Evolutionary conservation across 92 coral and sea anemone genomes (phyloP).

Genomic region (Epizoanthus rinbou): DNA sequence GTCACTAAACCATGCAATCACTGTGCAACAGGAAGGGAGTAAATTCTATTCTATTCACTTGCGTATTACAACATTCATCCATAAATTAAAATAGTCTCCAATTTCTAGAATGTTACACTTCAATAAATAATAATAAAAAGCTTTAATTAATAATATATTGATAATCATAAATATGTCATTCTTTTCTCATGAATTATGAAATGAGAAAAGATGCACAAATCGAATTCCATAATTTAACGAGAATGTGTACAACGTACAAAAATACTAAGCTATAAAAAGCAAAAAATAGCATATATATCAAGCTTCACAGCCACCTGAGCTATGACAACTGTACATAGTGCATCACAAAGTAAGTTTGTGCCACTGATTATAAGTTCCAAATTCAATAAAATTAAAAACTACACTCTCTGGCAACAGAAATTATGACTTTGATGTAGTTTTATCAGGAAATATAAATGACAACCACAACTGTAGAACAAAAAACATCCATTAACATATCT

Average conservation of each 20-base stretch:
- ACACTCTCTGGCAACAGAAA: too few species aligned
- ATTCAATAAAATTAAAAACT: too few species aligned
- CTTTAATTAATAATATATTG: background rate
- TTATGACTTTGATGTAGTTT: too few species aligned
- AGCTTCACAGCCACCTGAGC: too few species aligned
- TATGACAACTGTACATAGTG: too few species aligned
- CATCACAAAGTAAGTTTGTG: too few species aligned
- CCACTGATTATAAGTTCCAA: too few species aligned
- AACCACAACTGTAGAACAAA: background rate
- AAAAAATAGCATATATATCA: too few species aligned
- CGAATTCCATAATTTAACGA: too few species aligned
- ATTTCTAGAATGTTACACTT: background rate
- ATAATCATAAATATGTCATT: background rate
- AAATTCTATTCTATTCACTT: background rate
- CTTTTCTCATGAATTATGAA: background rate
- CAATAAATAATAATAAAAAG: background rate
- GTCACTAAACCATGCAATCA: background rate
- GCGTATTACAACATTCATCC: slow-evolving; percentile 1
- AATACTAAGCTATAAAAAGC: background rate
- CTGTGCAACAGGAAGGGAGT: background rate
- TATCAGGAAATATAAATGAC: too few species aligned
- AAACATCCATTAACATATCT: background rate
- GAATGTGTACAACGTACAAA: background rate
- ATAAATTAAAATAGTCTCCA: slow-evolving; percentile 23
- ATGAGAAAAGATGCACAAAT: too few species aligned